A percentile compares a stretch with the other conserved stretches of the same genome.
Evolutionary conservation across 2,888 invertebrate genomes (phyloP).

Genomic region (Nipponacmea schrenckii): DNA sequence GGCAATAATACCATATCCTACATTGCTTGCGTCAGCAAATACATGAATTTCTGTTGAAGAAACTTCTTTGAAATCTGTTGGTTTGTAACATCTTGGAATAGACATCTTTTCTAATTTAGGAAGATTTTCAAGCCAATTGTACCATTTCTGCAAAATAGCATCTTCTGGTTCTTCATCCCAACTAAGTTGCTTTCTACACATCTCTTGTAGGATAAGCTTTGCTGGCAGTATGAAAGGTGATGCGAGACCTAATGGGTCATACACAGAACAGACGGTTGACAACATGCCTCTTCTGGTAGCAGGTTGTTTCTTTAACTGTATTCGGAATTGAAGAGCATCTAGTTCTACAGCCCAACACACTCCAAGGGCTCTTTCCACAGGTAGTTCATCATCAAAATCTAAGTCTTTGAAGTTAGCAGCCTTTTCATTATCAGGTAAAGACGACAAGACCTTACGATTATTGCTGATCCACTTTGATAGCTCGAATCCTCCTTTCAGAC

Average conservation of each 20-base stretch:
- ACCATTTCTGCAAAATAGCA: neutral
- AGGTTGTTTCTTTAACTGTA: neutral
- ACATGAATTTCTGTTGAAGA: neutral
- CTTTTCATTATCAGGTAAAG: constrained; percentile 15
- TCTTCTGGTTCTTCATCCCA: constrained; percentile 7
- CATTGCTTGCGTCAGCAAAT: neutral
- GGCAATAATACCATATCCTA: constrained; percentile 1
- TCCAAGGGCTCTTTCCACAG: too few relatives aligned
- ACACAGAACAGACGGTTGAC: constrained; percentile 3
- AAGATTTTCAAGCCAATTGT: constrained; percentile 8
- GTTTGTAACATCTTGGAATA: neutral
- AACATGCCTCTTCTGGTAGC: constrained; percentile 11
- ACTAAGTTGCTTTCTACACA: neutral
- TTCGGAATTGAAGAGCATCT: too few relatives aligned
- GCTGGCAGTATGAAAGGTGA: constrained; percentile 14
- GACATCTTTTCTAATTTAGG: constrained; percentile 4
- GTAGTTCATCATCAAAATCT: too few relatives aligned
- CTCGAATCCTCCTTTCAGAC: constrained; percentile 18
- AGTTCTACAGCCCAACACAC: too few relatives aligned
- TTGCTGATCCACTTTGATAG: constrained; percentile 25
- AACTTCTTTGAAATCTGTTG: neutral
- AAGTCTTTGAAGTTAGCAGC: constrained; percentile 16
- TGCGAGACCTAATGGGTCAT: constrained; percentile 15
- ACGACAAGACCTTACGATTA: constrained; percentile 12
- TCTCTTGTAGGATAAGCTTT: constrained; percentile 8